Evolutionary conservation across 1,140 invertebrate species (phyloP).

Genomic region (Zaprionus capensis): DNA sequence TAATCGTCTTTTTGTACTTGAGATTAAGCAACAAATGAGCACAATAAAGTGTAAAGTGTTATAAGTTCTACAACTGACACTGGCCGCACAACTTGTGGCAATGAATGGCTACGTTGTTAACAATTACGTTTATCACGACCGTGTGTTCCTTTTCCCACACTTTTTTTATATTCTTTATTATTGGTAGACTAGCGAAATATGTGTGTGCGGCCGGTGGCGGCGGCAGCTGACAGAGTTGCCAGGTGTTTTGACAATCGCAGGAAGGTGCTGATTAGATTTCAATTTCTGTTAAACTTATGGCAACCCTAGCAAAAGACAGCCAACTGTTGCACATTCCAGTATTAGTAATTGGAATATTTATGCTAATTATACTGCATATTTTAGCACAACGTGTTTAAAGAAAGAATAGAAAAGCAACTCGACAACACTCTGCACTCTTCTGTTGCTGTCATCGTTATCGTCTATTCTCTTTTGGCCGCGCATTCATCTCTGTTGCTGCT

Average conservation of each 20-base stretch:
- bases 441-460: slow-evolving; percentile 32
- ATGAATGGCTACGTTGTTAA: slow-evolving; percentile 33
- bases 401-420: not conserved
- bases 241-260: not conserved
- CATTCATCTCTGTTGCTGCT: slow-evolving; percentile 34
- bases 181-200: slow-evolving; percentile 4
- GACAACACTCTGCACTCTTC: slow-evolving; percentile 34
- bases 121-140: slow-evolving; percentile 55
- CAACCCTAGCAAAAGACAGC: slow-evolving; percentile 23
- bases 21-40: slow-evolving; percentile 47
- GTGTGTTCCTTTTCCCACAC: slow-evolving; percentile 15
- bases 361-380: slow-evolving; percentile 28
- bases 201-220: slow-evolving; percentile 23
- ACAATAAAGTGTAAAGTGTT: slow-evolving; percentile 57
- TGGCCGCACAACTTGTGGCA: slow-evolving; percentile 16
- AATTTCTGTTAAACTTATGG: not conserved
- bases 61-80: slow-evolving; percentile 32
- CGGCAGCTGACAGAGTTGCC: slow-evolving; percentile 64
- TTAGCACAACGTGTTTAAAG: not conserved
- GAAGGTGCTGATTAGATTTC: not conserved
- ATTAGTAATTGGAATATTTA: slow-evolving; percentile 2
- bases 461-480: slow-evolving; percentile 26
- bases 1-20: slow-evolving; percentile 59
- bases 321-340: slow-evolving; percentile 47
- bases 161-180: slow-evolving; percentile 33